Evolutionary conservation across 23 tunicate species (phyloP), one percentile per base, ranked within the genome.

Genomic region (Phallusia fumigata): DNA sequence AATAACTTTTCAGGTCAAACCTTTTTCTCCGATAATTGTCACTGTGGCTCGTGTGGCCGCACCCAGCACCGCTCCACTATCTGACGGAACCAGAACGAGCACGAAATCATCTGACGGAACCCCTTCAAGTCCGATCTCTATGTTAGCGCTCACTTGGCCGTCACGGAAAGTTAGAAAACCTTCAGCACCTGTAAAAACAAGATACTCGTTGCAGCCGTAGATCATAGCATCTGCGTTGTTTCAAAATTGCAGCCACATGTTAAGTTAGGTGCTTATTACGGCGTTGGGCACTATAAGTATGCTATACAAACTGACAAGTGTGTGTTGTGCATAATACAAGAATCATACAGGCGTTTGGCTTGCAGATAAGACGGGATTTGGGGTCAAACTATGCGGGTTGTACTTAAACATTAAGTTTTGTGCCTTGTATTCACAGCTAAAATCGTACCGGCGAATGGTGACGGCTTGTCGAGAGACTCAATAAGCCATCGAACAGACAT

Each of bases 21-120:
- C 98, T 53, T 65, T 78, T 78, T 89, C 95, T 21, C 98, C 98
- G 36, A 94, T 82, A 30, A 94, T 94, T 33, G 94, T 85, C 19
- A 94, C 86, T 28, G 83, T 82, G 26, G 98, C 86, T 34, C 86
- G 72, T 19, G 88, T 89, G 35, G 93, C 32, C 22, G 90, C 76
- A 24, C 98, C 98, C 44, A 94, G 77, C 53, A 45, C 69, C 21
- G 35, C 51, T 1, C 79, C 84, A n/a, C 82, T 92, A 2, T 73
- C 82, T 12, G 89, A 78, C n/a, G 91, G 99, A 36, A 80, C 32
- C 1, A 95, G 89, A 0, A 79, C 87, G n/a, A 95, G 75, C 0
- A 80, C 88, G 50, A 94, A 94, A 21, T 78, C 85, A 47, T 88
- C 92, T 22, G 90, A 79, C 0, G 98, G 98, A 0, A 94, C 90